These are phyloP conservation scores for Daphoenositta chrysoptera DNA, from an alignment of 2,113 vertebrate species.

Conservation along the genomic window DNA sequence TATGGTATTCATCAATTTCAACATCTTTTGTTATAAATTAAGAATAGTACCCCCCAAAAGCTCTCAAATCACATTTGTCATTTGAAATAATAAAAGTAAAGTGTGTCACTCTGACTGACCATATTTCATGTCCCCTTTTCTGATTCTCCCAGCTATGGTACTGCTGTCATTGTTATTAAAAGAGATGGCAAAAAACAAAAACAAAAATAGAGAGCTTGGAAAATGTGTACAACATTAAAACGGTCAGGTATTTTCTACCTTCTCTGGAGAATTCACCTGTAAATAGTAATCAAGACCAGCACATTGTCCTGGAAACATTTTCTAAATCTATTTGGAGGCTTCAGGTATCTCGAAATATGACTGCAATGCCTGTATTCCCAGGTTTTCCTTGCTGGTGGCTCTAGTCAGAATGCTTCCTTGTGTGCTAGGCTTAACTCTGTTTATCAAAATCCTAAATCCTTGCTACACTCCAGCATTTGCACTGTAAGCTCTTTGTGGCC, in stretches of 20 bases:
- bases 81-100: slow-evolving; percentile 50
- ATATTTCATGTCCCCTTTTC: slow-evolving; percentile 5
- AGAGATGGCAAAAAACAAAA: neutral
- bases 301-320: neutral
- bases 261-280: neutral
- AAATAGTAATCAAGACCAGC: neutral
- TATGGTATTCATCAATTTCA: slow-evolving; percentile 65
- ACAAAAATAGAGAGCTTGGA: neutral
- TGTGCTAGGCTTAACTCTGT: neutral
- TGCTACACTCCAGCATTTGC: neutral
- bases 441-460: neutral
- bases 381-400: neutral
- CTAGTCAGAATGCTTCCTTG: neutral
- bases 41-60: slow-evolving; percentile 39
- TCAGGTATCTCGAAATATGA: neutral
- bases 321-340: neutral
- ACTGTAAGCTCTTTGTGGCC: neutral
- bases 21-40: slow-evolving; percentile 61
- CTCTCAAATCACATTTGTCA: slow-evolving; percentile 43
- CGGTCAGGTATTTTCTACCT: neutral
- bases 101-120: slow-evolving; percentile 47
- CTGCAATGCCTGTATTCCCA: neutral
- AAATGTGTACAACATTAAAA: neutral
- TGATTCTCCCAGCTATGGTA: neutral
- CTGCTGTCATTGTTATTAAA: neutral